A percentile compares a stretch with the other conserved stretches of the same genome.
These are phyloP conservation scores for Clostera curtula DNA, from an alignment of 2,888 invertebrate species.

Conservation along the genomic window DNA sequence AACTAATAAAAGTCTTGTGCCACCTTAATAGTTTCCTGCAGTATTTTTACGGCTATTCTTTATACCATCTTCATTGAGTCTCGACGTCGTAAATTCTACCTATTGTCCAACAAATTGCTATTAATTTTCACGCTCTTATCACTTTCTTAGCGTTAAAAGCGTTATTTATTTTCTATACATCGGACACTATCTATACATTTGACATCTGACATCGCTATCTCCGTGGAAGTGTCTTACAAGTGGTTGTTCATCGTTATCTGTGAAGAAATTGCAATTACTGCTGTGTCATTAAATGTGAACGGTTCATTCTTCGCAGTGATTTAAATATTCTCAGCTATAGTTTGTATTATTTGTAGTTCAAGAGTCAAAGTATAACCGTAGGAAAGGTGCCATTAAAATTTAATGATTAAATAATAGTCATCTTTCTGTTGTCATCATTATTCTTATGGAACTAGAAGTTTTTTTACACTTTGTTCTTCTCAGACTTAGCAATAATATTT, in stretches of 20 bases:
- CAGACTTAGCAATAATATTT: no score
- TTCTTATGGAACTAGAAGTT: no score
- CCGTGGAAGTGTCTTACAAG: conserved; percentile 48
- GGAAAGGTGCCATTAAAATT: no score
- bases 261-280: conserved; percentile 44
- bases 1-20: no score
- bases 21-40: no score
- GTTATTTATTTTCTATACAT: conserved; percentile 18
- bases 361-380: no score
- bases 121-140: conserved; percentile 23
- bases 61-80: no score
- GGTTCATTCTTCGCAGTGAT: conserved; percentile 16
- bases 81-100: conserved; percentile 11
- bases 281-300: conserved; percentile 26
- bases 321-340: conserved; percentile 21
- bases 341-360: no score
- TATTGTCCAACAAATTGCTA: conserved; percentile 17
- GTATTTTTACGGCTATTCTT: no score
- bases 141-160: conserved; percentile 19
- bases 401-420: no score
- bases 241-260: conserved; percentile 39
- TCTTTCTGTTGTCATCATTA: no score
- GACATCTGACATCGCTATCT: conserved; percentile 51
- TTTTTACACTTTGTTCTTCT: no score
- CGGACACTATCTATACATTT: conserved; percentile 29